Percentiles rank a stretch among this genome's conserved stretches.
phyloP scores from a whole-genome alignment of 1,140 invertebrate species.

The Zeugodacus cucurbitae region DNA sequence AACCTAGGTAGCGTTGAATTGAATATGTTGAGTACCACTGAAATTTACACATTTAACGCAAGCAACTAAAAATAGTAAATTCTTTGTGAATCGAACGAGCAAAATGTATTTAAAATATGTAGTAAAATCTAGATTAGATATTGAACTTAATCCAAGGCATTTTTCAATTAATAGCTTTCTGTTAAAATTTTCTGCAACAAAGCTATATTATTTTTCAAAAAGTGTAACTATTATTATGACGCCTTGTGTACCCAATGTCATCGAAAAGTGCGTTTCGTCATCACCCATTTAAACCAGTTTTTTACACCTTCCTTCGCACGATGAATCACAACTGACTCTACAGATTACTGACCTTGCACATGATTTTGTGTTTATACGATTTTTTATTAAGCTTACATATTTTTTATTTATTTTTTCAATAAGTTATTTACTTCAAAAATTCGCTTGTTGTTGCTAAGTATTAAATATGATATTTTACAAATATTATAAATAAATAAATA shows the following conservation, averaged over 20 bases:
- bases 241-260: neutral
- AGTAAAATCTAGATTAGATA: too few relatives aligned
- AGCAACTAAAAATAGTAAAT: too few relatives aligned
- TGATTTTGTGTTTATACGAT: neutral
- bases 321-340: neutral
- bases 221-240: neutral
- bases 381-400: neutral
- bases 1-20: neutral
- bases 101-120: too few relatives aligned
- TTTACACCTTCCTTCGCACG: neutral
- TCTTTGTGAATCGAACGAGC: too few relatives aligned
- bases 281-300: neutral
- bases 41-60: neutral
- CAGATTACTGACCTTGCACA: constrained; percentile 11
- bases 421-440: neutral
- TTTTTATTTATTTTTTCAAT: neutral
- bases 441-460: neutral
- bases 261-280: neutral
- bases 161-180: too few relatives aligned
- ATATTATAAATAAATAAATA: neutral
- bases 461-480: neutral
- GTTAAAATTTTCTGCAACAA: too few relatives aligned
- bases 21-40: neutral
- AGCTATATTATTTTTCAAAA: too few relatives aligned
- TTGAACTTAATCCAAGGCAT: too few relatives aligned